Evolutionary conservation across 2,113 vertebrate species (phyloP).

Genomic region (Neodontobutis hainanensis): DNA sequence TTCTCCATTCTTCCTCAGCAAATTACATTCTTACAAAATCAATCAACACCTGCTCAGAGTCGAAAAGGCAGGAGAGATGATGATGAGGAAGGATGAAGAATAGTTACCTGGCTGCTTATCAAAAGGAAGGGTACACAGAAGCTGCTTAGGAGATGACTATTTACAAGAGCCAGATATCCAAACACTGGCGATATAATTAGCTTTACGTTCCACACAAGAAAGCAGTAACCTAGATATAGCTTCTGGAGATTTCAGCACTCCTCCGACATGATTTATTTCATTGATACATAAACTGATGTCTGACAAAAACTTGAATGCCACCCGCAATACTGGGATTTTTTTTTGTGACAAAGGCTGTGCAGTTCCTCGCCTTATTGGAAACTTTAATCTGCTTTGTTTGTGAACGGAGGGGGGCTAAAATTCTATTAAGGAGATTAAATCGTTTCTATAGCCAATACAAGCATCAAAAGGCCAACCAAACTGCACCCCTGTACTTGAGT

Average conservation of each 20-base stretch:
- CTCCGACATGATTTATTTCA: conserved; percentile 17
- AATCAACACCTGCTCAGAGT: conserved; percentile 59
- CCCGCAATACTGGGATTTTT: conserved; percentile 52
- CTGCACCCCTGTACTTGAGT: conserved; percentile 71
- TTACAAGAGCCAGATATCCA: conserved; percentile 44
- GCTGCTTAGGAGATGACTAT: conserved; percentile 25
- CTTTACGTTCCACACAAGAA: conserved; percentile 36
- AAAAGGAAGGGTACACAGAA: conserved; percentile 36
- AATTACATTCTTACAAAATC: conserved; percentile 60
- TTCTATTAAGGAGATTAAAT: conserved; percentile 79
- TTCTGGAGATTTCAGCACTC: conserved; percentile 13
- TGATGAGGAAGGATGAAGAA: conserved; percentile 8
- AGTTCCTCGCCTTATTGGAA: conserved; percentile 59
- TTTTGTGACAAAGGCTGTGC: conserved; percentile 46
- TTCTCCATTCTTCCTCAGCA: conserved; percentile 45
- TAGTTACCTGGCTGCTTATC: conserved; percentile 27
- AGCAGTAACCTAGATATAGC: conserved; percentile 38
- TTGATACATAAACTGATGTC: neutral
- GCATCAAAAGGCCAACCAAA: conserved; percentile 82
- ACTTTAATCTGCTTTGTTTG: conserved; percentile 75
- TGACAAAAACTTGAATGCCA: conserved; percentile 24
- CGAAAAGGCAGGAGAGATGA: conserved; percentile 29
- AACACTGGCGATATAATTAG: conserved; percentile 58
- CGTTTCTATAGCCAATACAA: conserved; percentile 79
- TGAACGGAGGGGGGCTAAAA: conserved; percentile 59